Evolutionary conservation across 1,140 invertebrate genomes (phyloP).

Genomic region (Drosophila malerkotliana): DNA sequence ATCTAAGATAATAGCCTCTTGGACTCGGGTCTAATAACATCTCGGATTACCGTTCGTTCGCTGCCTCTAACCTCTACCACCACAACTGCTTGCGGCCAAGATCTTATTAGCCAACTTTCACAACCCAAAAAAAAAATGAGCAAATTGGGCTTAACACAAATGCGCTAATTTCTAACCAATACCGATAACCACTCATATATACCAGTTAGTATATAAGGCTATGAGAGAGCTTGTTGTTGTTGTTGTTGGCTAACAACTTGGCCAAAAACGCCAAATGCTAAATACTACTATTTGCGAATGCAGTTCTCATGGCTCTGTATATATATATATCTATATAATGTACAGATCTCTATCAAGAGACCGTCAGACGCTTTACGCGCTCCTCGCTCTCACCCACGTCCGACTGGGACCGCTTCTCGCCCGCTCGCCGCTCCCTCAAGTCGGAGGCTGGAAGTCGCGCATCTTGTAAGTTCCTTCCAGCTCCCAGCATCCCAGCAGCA

Average conservation of each 20-base stretch:
- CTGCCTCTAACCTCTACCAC: constrained; percentile 55
- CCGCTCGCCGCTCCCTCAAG: constrained; percentile 71
- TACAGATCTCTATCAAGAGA: constrained; percentile 82
- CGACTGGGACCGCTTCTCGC: constrained; percentile 79
- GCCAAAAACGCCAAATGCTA: constrained; percentile 23
- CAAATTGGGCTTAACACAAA: constrained; percentile 70
- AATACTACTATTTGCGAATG: constrained; percentile 43
- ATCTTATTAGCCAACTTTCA: constrained; percentile 75
- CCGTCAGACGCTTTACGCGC: constrained; percentile 82
- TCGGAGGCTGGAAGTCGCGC: constrained; percentile 73
- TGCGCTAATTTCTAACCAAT: constrained; percentile 74
- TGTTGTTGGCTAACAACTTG: constrained; percentile 13
- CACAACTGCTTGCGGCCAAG: constrained; percentile 69
- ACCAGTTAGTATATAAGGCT: constrained; percentile 14
- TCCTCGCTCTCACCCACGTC: constrained; percentile 82
- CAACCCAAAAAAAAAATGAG: constrained; percentile 35
- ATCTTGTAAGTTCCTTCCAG: constrained; percentile 74
- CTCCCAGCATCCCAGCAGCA: constrained; percentile 28
- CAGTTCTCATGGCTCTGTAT: constrained; percentile 15
- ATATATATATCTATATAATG: constrained; percentile 17
- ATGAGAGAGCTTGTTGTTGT: constrained; percentile 17
- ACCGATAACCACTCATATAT: constrained; percentile 7
- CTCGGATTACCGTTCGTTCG: constrained; percentile 48
- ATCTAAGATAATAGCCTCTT: not conserved
- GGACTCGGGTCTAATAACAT: constrained; percentile 26